Conservation (phyloP, 2,888 invertebrate genomes). For the Lingula anatina region DNA sequence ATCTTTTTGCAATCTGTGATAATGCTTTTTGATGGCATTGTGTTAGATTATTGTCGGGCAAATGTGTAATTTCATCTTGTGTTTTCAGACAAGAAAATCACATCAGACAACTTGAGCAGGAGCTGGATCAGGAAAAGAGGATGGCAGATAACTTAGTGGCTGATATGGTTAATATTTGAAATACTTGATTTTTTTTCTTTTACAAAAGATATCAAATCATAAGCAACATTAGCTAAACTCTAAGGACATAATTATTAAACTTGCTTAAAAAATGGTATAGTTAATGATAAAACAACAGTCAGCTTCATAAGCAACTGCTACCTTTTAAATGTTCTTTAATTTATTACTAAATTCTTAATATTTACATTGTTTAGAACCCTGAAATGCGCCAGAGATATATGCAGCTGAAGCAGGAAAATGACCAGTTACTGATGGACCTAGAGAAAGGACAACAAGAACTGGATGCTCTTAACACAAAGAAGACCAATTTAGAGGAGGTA, state of each 20-base stretch:
- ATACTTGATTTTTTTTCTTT: too few relatives aligned
- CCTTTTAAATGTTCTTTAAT: too few relatives aligned
- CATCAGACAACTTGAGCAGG: conserved; percentile 63
- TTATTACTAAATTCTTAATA: too few relatives aligned
- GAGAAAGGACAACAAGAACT: conserved; percentile 58
- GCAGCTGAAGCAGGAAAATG: conserved; percentile 53
- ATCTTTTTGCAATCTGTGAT: too few relatives aligned
- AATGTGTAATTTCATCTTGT: not conserved
- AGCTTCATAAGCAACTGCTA: too few relatives aligned
- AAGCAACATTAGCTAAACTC: too few relatives aligned
- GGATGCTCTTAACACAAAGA: conserved; percentile 63
- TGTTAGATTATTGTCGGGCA: too few relatives aligned
- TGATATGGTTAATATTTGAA: conserved; percentile 59
- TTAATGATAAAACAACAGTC: too few relatives aligned
- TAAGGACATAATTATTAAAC: too few relatives aligned
- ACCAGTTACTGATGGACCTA: conserved; percentile 46
- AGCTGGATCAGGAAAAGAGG: conserved; percentile 67
- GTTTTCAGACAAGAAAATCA: conserved; percentile 47
- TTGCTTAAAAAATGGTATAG: too few relatives aligned
- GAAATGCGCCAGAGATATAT: conserved; percentile 58
- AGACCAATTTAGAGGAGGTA: conserved; percentile 64
- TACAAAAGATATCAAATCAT: too few relatives aligned
- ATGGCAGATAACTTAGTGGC: conserved; percentile 62
- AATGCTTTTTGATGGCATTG: too few relatives aligned
- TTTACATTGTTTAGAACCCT: conserved; percentile 50